phyloP scores from a whole-genome alignment of 92 coral and sea anemone species.

The Ricordea florida region DNA sequence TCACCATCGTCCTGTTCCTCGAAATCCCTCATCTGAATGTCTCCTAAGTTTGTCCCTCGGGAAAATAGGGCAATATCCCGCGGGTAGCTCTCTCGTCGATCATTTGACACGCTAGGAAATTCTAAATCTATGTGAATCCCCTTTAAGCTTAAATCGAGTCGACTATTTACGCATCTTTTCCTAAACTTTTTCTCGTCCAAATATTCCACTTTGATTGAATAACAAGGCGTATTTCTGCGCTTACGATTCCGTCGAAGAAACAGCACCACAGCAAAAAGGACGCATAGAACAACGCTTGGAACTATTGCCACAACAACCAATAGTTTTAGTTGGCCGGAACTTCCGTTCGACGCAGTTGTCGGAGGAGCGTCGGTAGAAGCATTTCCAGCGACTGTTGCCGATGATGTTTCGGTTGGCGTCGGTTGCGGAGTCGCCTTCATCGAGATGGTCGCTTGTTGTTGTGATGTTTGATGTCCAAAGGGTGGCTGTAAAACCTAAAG shows the following conservation, averaged over 20 bases:
- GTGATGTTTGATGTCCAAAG: background rate
- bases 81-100: background rate
- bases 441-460: background rate
- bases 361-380: background rate
- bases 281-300: constrained; percentile 57
- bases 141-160: constrained; percentile 73
- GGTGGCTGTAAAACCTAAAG: too few relatives aligned
- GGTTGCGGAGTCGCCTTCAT: background rate
- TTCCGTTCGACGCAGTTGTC: background rate
- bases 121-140: constrained; percentile 85
- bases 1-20: constrained; percentile 73
- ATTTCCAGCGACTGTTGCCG: background rate
- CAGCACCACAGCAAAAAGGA: constrained; percentile 47
- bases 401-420: background rate
- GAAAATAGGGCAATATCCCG: constrained; percentile 65
- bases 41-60: constrained; percentile 57
- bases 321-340: constrained; percentile 21
- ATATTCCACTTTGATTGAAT: constrained; percentile 74
- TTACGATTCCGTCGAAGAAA: constrained; percentile 56
- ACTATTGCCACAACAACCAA: constrained; percentile 66
- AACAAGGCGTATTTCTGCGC: constrained; percentile 53
- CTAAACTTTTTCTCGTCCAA: constrained; percentile 57
- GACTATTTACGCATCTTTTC: constrained; percentile 65
- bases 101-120: constrained; percentile 48
- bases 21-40: constrained; percentile 72